phyloP scores from a whole-genome alignment of 2,113 vertebrate species.

The Salvelinus sp. region DNA sequence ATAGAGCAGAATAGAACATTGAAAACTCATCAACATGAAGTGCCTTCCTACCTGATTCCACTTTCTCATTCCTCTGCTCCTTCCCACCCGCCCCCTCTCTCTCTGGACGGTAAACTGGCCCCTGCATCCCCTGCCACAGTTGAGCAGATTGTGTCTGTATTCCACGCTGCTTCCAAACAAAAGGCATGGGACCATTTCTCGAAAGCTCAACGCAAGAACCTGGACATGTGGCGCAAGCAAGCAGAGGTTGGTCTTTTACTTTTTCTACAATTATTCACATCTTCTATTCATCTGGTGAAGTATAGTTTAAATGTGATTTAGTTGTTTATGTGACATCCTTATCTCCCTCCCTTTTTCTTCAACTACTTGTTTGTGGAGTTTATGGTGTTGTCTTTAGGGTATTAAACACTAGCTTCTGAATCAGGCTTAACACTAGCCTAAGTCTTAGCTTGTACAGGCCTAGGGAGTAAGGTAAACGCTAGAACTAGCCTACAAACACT shows the following conservation, averaged over 20 bases:
- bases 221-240: constrained; percentile 98
- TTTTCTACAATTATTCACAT: constrained; percentile 34
- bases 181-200: constrained; percentile 99
- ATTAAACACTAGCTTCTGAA: background rate
- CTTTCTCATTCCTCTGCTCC: constrained; percentile 91
- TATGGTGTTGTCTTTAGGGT: background rate
- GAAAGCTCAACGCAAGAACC: constrained; percentile 99
- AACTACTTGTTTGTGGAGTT: background rate
- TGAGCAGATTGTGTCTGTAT: constrained; percentile 99
- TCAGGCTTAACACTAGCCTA: too few species aligned
- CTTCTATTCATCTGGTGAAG: background rate
- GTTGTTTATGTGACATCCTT: constrained; percentile 11
- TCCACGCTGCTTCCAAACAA: constrained; percentile 99
- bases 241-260: constrained; percentile 87
- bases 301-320: constrained; percentile 3
- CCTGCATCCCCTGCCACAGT: constrained; percentile 85
- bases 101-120: constrained; percentile 82
- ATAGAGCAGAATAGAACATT: background rate
- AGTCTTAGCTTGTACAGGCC: too few species aligned
- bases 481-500: too few species aligned
- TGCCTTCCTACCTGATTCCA: constrained; percentile 75
- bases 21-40: constrained; percentile 39
- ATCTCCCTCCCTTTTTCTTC: background rate
- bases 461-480: too few species aligned
- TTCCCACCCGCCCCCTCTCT: constrained; percentile 78